Percentiles rank a stretch among this genome's conserved stretches.
phyloP scores from a whole-genome alignment of 2,797 vertebrate genomes.

The Urocyon cinereoargenteus region DNA sequence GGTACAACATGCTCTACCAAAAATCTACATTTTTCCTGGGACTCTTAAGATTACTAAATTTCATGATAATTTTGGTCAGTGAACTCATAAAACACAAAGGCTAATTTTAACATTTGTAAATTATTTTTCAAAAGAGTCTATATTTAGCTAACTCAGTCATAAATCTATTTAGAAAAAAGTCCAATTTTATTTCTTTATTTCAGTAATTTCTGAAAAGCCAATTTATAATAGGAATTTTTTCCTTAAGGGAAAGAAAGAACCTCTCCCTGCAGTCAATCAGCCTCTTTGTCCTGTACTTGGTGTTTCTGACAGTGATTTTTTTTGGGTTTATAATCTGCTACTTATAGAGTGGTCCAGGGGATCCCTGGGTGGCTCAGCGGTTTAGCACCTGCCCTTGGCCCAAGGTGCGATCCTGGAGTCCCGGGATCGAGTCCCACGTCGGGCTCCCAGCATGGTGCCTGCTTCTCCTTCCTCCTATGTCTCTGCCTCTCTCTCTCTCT shows the following conservation, averaged over 20 bases:
- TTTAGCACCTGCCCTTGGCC: too few species aligned
- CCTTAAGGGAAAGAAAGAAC: not conserved
- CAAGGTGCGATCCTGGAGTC: too few species aligned
- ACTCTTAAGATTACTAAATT: not conserved
- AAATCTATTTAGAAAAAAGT: not conserved
- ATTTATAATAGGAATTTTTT: constrained; percentile 50
- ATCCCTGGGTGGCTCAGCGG: too few species aligned
- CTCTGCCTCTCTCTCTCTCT: too few species aligned
- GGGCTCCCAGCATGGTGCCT: too few species aligned
- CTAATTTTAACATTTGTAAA: constrained; percentile 59
- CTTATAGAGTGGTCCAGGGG: not conserved
- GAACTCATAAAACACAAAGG: constrained; percentile 39
- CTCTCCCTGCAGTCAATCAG: not conserved
- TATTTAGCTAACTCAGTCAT: constrained; percentile 33
- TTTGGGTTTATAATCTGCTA: not conserved
- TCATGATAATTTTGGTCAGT: not conserved
- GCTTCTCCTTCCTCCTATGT: too few species aligned
- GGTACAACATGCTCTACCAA: not conserved
- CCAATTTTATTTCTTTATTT: constrained; percentile 23
- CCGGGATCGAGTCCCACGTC: too few species aligned
- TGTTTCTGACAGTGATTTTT: not conserved
- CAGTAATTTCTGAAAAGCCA: not conserved
- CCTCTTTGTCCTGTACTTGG: not conserved
- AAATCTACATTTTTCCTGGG: not conserved
- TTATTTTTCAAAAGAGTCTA: constrained; percentile 19